Base-by-base conservation (phyloP, 2,113 vertebrate genomes). In the Coturnix japonica region DNA sequence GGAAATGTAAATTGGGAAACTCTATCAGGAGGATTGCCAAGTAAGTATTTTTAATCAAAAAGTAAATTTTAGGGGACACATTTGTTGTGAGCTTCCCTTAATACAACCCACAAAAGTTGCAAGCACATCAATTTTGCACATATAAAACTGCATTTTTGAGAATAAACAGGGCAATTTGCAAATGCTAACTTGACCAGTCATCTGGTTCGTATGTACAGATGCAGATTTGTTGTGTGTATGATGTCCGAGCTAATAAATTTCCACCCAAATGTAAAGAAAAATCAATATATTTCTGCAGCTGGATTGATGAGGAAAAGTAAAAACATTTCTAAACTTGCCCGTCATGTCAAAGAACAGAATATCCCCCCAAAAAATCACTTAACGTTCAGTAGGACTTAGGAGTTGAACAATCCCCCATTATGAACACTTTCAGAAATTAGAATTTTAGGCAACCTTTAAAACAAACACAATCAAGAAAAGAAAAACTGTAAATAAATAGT, bases 1-100 rank as follows among this genome's bases (percentile, higher is more conserved):
- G 78, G 71, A 96, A 96, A 96, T 94, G 92, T 93, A 96, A 95
- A 96, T 95, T 91, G 72, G 59, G 54, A 91, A 91, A 90, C 54
- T 94, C 87, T 85, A 86, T 93, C 66, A 82, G 86, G 59, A 95
- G 37, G 59, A 92, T 93, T 95, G 86, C 89, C 92, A 89, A 70
- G 81, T 79, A 90, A 93, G 93, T 93, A 91, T 87, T 96, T 95
- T 95, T 92, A 96, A 96, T 95, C 66, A 93, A 94, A 94, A 95
- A 26, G 63, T 73, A 95, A 94, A 92, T 95, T 95, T 92, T 89
- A 91, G 46, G 74, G 41, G 37, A 76, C 81, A 93, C 15, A 73
- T 90, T 90, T 85, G 64, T 31, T 86, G 57, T 21, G 72, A 84
- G 74, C 53, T 61, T 88, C 54, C 46, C 39, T 79, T 76, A 94